These are phyloP conservation scores for Diorhabda sublineata DNA, from an alignment of 1,140 invertebrate species.

Conservation along the genomic window DNA sequence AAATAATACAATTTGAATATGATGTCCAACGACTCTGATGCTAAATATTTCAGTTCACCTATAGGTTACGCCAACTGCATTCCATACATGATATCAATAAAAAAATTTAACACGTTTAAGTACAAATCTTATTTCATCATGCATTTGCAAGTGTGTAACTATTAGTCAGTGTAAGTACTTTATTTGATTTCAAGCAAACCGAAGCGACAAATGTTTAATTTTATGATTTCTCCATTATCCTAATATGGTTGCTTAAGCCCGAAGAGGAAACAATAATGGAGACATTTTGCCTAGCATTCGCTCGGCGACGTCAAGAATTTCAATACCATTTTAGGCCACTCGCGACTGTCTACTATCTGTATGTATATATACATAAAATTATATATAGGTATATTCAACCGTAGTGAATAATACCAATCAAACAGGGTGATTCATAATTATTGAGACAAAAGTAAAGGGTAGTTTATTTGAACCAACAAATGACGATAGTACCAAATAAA, in stretches of 20 bases:
- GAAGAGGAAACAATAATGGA: not conserved
- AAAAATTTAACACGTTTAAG: too few relatives aligned
- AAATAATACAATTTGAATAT: too few relatives aligned
- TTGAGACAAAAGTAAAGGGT: not conserved
- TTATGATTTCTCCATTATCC: conserved; percentile 2
- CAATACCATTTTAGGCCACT: not conserved
- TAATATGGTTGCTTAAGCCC: not conserved
- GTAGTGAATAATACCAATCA: too few relatives aligned
- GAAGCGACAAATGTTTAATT: not conserved
- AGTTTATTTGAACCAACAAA: not conserved
- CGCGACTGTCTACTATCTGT: not conserved
- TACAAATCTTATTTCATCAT: not conserved
- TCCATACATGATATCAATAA: too few relatives aligned
- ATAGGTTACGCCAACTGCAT: too few relatives aligned
- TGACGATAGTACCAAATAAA: not conserved
- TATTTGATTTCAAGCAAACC: not conserved
- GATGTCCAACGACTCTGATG: too few relatives aligned
- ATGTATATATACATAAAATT: not conserved
- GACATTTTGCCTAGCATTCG: not conserved
- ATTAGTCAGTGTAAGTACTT: not conserved
- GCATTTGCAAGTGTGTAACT: not conserved
- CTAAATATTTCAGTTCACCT: too few relatives aligned
- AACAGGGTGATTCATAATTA: not conserved
- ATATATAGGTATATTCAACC: not conserved
- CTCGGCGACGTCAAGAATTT: not conserved